Conservation (phyloP, 2,888 invertebrate species). For the Tholera decimalis region DNA sequence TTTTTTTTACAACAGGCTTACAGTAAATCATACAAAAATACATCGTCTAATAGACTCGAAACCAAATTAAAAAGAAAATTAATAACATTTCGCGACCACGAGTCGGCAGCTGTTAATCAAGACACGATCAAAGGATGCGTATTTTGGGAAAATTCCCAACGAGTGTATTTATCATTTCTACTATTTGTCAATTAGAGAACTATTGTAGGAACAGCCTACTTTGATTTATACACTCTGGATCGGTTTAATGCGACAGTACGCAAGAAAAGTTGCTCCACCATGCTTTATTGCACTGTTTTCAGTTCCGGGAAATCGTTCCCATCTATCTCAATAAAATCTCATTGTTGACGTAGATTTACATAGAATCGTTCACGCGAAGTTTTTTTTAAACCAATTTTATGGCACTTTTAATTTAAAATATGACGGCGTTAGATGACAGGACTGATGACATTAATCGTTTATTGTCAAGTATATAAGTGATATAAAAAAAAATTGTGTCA, state of each 20-base stretch:
- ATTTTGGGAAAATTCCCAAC: conserved; percentile 88
- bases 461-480: conserved; percentile 58
- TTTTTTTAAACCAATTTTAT: conserved; percentile 52
- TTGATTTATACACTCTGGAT: conserved; percentile 86
- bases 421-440: conserved; percentile 42
- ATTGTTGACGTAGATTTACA: conserved; percentile 65
- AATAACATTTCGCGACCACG: conserved; percentile 86
- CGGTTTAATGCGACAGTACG: conserved; percentile 64
- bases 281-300: conserved; percentile 63
- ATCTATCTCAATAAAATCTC: conserved; percentile 67
- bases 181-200: conserved; percentile 91
- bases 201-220: conserved; percentile 88
- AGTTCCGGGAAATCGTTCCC: conserved; percentile 53
- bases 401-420: conserved; percentile 55
- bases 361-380: conserved; percentile 32
- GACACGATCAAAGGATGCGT: conserved; percentile 86
- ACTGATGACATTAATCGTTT: conserved; percentile 48
- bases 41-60: conserved; percentile 77
- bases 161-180: conserved; percentile 89
- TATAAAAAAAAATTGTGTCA: conserved; percentile 57
- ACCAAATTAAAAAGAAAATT: conserved; percentile 89
- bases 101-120: conserved; percentile 88
- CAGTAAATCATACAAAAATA: conserved; percentile 83
- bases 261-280: conserved; percentile 63
- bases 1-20: conserved; percentile 69